Conservation (phyloP, 2,888 invertebrate genomes). For the Drosophila incognita region DNA sequence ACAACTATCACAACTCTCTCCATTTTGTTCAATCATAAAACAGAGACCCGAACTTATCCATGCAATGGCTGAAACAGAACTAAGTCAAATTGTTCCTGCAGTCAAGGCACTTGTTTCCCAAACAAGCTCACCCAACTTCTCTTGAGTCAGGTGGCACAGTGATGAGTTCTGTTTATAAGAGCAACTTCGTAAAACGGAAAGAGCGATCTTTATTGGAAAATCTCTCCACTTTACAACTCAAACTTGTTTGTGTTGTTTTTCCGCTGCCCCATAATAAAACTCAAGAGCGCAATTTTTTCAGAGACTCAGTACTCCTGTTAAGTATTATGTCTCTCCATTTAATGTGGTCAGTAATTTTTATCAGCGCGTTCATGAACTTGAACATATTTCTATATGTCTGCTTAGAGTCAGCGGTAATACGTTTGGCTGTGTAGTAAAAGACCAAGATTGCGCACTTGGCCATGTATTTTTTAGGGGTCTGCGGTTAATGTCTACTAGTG, state of each 20-base stretch:
- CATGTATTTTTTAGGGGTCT: background rate
- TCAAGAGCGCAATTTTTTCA: background rate
- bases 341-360: background rate
- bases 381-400: constrained; percentile 4
- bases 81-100: constrained; percentile 2
- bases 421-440: background rate
- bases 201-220: background rate
- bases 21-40: background rate
- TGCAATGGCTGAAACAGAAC: constrained; percentile 4
- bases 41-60: constrained; percentile 2
- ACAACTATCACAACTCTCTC: background rate
- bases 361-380: constrained; percentile 6
- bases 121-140: background rate
- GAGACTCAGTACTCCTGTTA: background rate
- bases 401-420: background rate
- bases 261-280: background rate
- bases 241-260: constrained; percentile 2
- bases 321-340: constrained; percentile 1
- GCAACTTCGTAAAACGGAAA: background rate
- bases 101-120: constrained; percentile 2
- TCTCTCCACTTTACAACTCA: constrained; percentile 5
- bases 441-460: background rate
- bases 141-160: constrained; percentile 1
- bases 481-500: background rate
- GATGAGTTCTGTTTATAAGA: background rate